Evolutionary conservation across 1,140 invertebrate species (phyloP), one percentile per base, ranked within the genome.

Genomic region (Dreissena polymorpha): DNA sequence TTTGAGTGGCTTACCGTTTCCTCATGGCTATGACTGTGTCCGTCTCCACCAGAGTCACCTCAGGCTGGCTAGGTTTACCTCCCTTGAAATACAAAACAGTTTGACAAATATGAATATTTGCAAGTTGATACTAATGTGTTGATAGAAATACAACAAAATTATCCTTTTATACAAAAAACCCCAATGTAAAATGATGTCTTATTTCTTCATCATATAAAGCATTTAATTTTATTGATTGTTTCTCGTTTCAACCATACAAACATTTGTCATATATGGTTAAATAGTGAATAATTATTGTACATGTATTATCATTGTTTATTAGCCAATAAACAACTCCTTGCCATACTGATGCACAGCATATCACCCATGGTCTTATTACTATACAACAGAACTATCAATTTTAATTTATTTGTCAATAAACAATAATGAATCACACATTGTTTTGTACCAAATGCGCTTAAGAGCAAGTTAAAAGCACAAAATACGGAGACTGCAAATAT

Each of bases 21-120:
- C 89, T 91, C 81, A 91, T 85, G 14, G 89, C 88, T 70, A 85
- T 50, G 0, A 90, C 83, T 27, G 85, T 86, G n/a, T 88, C 86
- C 69, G 90, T 91, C 27, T 91, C 87, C 51, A 91, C 83, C 23
- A 91, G 72, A 49, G 86, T 87, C 14, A 89, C 85, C n/a, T 75
- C 73, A 12, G 53, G 25, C 18, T 55, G 70, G 69, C 70, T 63
- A 29, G 49, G 53, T 25, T 65, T 60, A 63, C 57, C 78, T 23
- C 83, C 86, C 86, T 86, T 63, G n/a, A 74, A 83, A 50, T 78
- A 51, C 21, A 23, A 39, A 50, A 73, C 71, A 73, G 51, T 73
- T 27, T 3, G 8, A 10, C 2, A n/a, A 60, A 60, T 60, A 60
- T 60, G 21, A 60, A 2, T 60, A 23, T 60, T 6, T 60, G 57